Percentiles rank a stretch among this genome's conserved stretches.
phyloP scores from a whole-genome alignment of 2,113 vertebrate species.

The Scartelaos histophorus region DNA sequence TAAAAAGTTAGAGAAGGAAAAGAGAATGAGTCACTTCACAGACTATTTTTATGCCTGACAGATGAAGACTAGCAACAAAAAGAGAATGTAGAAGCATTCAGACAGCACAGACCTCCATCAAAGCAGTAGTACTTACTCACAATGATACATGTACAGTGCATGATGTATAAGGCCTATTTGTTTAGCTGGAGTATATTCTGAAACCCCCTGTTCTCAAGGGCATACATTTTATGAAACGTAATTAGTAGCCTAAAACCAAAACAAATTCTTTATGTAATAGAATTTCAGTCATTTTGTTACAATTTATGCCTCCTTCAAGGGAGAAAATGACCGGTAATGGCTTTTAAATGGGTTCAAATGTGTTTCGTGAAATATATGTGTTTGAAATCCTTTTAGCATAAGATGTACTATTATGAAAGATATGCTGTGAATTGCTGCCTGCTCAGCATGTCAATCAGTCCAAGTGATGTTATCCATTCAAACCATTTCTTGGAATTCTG shows the following conservation, averaged over 20 bases:
- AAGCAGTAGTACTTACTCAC: not conserved
- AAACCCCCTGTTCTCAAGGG: not conserved
- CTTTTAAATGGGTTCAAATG: too few species aligned
- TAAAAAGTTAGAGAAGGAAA: not conserved
- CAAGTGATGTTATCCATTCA: conserved; percentile 16
- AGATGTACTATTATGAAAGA: too few species aligned
- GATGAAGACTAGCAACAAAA: conserved; percentile 3
- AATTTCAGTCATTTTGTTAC: too few species aligned
- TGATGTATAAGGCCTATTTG: not conserved
- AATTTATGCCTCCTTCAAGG: too few species aligned
- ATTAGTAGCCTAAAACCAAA: too few species aligned
- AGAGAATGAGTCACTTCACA: conserved; percentile 31
- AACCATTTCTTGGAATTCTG: not conserved
- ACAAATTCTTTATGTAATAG: too few species aligned
- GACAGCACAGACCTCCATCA: not conserved
- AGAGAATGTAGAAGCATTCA: not conserved
- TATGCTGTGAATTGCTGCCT: not conserved
- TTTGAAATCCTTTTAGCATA: too few species aligned
- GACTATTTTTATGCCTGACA: conserved; percentile 20
- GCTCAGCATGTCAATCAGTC: not conserved
- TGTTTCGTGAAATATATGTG: too few species aligned
- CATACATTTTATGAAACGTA: too few species aligned
- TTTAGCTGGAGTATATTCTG: not conserved
- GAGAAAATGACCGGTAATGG: too few species aligned
- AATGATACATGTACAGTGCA: not conserved